phyloP scores from a whole-genome alignment of 1,140 invertebrate species.

The Archegozetes longisetosus region DNA sequence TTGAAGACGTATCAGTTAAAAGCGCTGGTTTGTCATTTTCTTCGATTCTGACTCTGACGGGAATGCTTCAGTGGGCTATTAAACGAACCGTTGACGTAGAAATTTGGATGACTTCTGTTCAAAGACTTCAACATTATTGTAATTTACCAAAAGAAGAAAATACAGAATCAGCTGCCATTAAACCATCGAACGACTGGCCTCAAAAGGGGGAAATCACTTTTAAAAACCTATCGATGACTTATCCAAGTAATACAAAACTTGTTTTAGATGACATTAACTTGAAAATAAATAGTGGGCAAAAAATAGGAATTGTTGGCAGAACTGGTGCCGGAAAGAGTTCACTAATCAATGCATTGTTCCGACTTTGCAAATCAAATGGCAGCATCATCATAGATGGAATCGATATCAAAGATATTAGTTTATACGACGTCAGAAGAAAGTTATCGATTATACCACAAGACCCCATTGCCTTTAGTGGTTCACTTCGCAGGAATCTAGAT shows the following conservation, averaged over 20 bases:
- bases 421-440: conserved; percentile 30
- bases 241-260: conserved; percentile 37
- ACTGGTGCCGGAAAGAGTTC: conserved; percentile 32
- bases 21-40: conserved; percentile 62
- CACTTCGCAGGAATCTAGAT: conserved; percentile 25
- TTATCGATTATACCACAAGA: conserved; percentile 41
- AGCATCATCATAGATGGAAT: conserved; percentile 62
- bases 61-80: conserved; percentile 68
- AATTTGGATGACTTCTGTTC: conserved; percentile 55
- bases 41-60: conserved; percentile 53
- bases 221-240: conserved; percentile 45
- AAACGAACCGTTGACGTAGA: conserved; percentile 61
- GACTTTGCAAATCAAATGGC: conserved; percentile 38
- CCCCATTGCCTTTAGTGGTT: conserved; percentile 51
- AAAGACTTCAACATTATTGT: conserved; percentile 46
- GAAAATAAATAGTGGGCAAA: conserved; percentile 27
- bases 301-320: conserved; percentile 30
- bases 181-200: conserved; percentile 39
- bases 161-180: conserved; percentile 14
- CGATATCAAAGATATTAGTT: conserved; percentile 46
- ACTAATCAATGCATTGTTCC: conserved; percentile 28
- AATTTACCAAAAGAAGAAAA: conserved; percentile 26
- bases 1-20: conserved; percentile 32
- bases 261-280: conserved; percentile 46
- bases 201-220: conserved; percentile 49